Evolutionary conservation across 2,113 vertebrate genomes (phyloP), one percentile per base, ranked within the genome.

Genomic region (Indicator maculatus): DNA sequence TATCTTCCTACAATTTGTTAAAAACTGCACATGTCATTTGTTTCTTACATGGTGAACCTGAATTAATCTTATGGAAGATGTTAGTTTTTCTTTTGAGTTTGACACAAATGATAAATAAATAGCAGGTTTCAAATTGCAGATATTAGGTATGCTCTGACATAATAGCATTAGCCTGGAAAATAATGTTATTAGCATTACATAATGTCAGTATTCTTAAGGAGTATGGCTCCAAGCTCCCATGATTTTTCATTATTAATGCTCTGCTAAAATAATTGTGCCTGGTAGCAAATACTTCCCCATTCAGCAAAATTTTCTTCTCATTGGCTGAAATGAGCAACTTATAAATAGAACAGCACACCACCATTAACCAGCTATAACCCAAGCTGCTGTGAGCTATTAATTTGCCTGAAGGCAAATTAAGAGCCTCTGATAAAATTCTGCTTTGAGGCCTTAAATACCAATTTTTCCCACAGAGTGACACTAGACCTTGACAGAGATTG

Each of bases 131-230:
- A 36, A 76, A 64, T 16, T 64, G 15, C 56, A 60, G 9, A 59
- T 81, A 89, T 89, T 86, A 87, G 70, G 82, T 79, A 70, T 71
- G 6, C 21, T 82, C 39, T 82, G 61, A 70, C 61, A 75, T 78
- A 93, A 95, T 52, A 79, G 3, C 16, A 47, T 92, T 90, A 92
- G 27, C 52, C 23, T 89, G 59, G 63, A 94, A 95, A 96, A 93
- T 76, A 87, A 89, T 65, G 17, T 58, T 70, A 82, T 86, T 89
- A 91, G 1, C 26, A 58, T 92, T 92, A 78, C 11, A 65, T 87
- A 82, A 95, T 66, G 27, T 44, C 66, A 82, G 63, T 72, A 50
- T 33, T 4, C 69, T 79, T 82, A 85, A 79, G 26, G 27, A 61
- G 20, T 20, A 14, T 3, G 3, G 41, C 38, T 93, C 74, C 63